These are phyloP conservation scores for Eupeodes latifasciatus DNA, from an alignment of 2,888 invertebrate genomes.

Conservation along the genomic window DNA sequence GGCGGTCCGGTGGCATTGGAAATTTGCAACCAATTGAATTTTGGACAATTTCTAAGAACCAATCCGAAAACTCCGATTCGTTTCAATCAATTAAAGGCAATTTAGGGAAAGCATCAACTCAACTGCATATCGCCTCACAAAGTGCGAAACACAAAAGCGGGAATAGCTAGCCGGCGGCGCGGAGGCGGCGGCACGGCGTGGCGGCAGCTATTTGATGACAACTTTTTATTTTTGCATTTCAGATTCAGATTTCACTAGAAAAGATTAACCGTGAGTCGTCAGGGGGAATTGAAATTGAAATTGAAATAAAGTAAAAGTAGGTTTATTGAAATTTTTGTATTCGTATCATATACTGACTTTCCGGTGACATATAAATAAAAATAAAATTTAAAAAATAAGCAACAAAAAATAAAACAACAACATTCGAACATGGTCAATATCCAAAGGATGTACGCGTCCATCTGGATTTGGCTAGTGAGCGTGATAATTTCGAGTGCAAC, in stretches of 20 bases:
- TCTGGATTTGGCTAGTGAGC: slow-evolving; percentile 71
- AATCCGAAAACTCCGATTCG: slow-evolving; percentile 54
- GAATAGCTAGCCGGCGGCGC: not conserved
- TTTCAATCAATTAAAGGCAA: slow-evolving; percentile 65
- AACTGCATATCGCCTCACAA: slow-evolving; percentile 44
- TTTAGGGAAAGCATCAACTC: slow-evolving; percentile 49
- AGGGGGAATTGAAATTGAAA: not conserved
- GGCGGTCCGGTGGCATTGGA: slow-evolving; percentile 22
- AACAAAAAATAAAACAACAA: slow-evolving; percentile 4
- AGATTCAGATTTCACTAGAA: slow-evolving; percentile 51
- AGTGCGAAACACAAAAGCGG: slow-evolving; percentile 16
- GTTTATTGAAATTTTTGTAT: not conserved
- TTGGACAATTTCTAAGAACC: slow-evolving; percentile 64
- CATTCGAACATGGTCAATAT: slow-evolving; percentile 47
- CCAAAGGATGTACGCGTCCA: slow-evolving; percentile 57
- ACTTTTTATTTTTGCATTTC: slow-evolving; percentile 18
- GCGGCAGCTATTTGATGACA: slow-evolving; percentile 23
- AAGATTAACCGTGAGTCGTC: not conserved
- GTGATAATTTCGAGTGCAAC: slow-evolving; percentile 71
- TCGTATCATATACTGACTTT: not conserved
- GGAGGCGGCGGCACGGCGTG: not conserved
- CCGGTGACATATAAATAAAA: not conserved
- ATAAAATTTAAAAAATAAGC: not conserved
- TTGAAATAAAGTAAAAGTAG: not conserved
- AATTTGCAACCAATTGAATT: slow-evolving; percentile 62